Evolutionary conservation across 1,140 invertebrate genomes (phyloP).

Genomic region (Drosophila neocordata): DNA sequence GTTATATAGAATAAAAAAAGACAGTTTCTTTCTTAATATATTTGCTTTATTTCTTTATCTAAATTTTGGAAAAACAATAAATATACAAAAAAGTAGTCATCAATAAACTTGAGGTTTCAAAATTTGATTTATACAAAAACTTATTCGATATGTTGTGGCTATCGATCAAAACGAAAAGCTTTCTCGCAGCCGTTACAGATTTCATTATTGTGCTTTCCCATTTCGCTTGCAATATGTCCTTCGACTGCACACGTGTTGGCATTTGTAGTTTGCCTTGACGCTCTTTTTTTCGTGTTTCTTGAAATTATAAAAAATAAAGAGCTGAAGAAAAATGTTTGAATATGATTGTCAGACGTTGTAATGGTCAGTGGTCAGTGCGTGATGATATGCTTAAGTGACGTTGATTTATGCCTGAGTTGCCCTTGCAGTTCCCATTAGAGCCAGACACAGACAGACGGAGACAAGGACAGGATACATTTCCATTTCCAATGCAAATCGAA

Average conservation of each 20-base stretch:
- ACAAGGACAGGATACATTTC: slow-evolving; percentile 25
- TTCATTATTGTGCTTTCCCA: slow-evolving; percentile 15
- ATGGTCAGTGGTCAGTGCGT: slow-evolving; percentile 59
- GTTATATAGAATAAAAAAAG: no score
- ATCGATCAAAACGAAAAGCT: slow-evolving; percentile 6
- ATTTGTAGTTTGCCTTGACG: slow-evolving; percentile 30
- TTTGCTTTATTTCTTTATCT: no score
- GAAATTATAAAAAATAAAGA: slow-evolving; percentile 45
- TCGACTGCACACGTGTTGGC: slow-evolving; percentile 45
- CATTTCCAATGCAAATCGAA: slow-evolving; percentile 70
- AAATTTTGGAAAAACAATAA: no score
- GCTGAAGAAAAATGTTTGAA: slow-evolving; percentile 33
- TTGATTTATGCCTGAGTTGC: slow-evolving; percentile 38
- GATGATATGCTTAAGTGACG: slow-evolving; percentile 32
- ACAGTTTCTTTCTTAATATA: no score
- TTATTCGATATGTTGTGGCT: not conserved
- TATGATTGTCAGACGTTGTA: slow-evolving; percentile 1
- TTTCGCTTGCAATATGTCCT: slow-evolving; percentile 10
- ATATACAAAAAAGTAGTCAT: no score
- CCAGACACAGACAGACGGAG: slow-evolving; percentile 20
- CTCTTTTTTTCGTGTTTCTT: slow-evolving; percentile 30
- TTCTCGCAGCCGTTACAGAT: slow-evolving; percentile 5
- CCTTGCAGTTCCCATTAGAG: slow-evolving; percentile 38
- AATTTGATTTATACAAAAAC: not conserved
- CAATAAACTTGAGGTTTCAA: no score